Percentiles rank a stretch among this genome's conserved stretches.
These are phyloP conservation scores for Betta splendens DNA, from an alignment of 2,797 vertebrate species.

Conservation along the genomic window DNA sequence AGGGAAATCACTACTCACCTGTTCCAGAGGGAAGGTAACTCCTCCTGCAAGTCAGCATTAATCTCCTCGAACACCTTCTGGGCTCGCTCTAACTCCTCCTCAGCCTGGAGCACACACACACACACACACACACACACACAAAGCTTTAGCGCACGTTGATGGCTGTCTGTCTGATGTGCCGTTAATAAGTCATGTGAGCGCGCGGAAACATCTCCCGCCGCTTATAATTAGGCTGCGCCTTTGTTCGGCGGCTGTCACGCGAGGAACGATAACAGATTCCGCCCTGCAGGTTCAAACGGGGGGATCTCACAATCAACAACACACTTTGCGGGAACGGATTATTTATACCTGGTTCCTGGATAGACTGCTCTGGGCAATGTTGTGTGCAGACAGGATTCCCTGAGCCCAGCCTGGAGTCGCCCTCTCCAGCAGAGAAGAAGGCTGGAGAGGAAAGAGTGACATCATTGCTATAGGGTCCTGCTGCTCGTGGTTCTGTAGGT, in stretches of 20 bases:
- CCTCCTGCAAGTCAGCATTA: constrained; percentile 96
- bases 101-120: constrained; percentile 83
- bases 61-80: constrained; percentile 99
- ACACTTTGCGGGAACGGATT: background rate
- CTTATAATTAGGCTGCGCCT: background rate
- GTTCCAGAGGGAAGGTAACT: constrained; percentile 98
- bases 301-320: background rate
- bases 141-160: background rate
- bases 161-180: background rate
- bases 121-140: constrained; percentile 2
- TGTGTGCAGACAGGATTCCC: constrained; percentile 98
- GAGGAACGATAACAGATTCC: no score
- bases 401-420: constrained; percentile 99
- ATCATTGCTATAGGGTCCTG: background rate
- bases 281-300: background rate
- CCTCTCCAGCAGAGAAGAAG: constrained; percentile 96
- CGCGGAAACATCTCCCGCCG: constrained; percentile 1
- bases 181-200: background rate
- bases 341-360: constrained; percentile 95
- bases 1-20: constrained; percentile 78
- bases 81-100: constrained; percentile 95
- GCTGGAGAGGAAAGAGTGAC: constrained; percentile 74
- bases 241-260: background rate
- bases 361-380: constrained; percentile 98
- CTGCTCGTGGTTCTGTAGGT: background rate